Percentiles rank a stretch among this genome's conserved stretches.
These are phyloP conservation scores for Iphiclides podalirius DNA, from an alignment of 2,888 invertebrate species.

Conservation along the genomic window DNA sequence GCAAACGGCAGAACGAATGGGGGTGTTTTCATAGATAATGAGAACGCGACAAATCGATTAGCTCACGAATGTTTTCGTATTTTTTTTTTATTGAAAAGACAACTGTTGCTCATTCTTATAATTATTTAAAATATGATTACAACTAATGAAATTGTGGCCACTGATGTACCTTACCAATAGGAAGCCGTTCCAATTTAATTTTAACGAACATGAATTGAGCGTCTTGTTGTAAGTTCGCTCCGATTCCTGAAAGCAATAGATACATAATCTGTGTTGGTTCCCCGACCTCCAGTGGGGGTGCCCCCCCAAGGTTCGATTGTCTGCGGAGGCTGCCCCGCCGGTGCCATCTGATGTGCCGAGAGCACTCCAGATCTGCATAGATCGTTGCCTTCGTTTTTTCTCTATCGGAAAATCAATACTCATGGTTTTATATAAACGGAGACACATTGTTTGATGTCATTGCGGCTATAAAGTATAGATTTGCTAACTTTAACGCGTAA, in stretches of 20 bases:
- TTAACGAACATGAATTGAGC: neutral
- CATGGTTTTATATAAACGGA: conserved; percentile 67
- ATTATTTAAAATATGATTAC: no score
- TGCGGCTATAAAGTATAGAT: conserved; percentile 43
- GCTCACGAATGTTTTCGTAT: no score
- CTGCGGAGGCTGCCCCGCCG: conserved; percentile 79
- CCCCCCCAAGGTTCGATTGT: conserved; percentile 76
- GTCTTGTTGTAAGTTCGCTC: conserved; percentile 1
- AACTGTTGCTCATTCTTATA: no score
- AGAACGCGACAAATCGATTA: no score
- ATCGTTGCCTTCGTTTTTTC: conserved; percentile 80
- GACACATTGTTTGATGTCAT: conserved; percentile 68
- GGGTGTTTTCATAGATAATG: no score
- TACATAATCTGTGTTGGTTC: conserved; percentile 66
- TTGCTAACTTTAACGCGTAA: no score
- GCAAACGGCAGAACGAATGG: no score
- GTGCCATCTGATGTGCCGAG: conserved; percentile 81
- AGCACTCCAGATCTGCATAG: conserved; percentile 81
- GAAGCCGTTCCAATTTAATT: no score
- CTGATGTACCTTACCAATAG: no score
- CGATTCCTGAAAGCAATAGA: conserved; percentile 24
- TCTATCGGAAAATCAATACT: conserved; percentile 80
- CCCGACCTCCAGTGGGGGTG: conserved; percentile 66
- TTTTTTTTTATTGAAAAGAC: no score
- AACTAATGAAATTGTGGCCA: no score